These are phyloP conservation scores for Anarrhichthys ocellatus DNA, from an alignment of 2,113 vertebrate genomes.

Conservation along the genomic window DNA sequence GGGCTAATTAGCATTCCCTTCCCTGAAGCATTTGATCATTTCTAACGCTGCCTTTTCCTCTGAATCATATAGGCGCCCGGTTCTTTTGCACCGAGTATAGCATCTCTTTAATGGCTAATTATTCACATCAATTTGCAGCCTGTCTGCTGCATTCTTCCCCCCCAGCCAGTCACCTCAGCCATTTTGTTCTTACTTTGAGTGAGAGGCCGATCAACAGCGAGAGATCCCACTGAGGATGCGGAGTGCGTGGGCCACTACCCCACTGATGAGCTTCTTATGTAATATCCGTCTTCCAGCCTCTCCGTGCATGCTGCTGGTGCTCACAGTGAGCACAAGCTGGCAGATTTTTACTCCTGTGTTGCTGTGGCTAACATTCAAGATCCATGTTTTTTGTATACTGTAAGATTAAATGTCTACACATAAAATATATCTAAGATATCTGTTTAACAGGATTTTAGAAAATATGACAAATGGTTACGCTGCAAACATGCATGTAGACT, in stretches of 20 bases:
- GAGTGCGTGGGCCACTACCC: conserved; percentile 79
- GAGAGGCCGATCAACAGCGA: conserved; percentile 63
- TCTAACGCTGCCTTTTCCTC: conserved; percentile 9
- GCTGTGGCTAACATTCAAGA: not conserved
- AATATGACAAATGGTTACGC: not conserved
- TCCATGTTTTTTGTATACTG: not conserved
- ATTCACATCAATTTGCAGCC: conserved; percentile 51
- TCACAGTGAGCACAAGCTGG: conserved; percentile 48
- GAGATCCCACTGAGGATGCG: conserved; percentile 73
- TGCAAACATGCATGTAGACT: not conserved
- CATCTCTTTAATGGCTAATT: conserved; percentile 54
- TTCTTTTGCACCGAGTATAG: conserved; percentile 42
- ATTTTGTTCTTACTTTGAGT: conserved; percentile 76
- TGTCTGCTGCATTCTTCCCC: conserved; percentile 39
- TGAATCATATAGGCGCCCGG: not conserved
- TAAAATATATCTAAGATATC: no score
- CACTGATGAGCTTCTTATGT: conserved; percentile 82
- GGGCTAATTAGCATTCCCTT: conserved; percentile 31
- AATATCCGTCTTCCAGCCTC: conserved; percentile 71
- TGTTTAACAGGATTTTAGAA: not conserved
- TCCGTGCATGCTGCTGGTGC: conserved; percentile 44
- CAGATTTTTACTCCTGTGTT: conserved; percentile 10
- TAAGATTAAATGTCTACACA: conserved; percentile 4
- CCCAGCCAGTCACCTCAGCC: conserved; percentile 68
- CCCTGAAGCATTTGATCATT: conserved; percentile 26